Conservation (phyloP, 2,888 invertebrate species). For the Sabatieria punctata region DNA sequence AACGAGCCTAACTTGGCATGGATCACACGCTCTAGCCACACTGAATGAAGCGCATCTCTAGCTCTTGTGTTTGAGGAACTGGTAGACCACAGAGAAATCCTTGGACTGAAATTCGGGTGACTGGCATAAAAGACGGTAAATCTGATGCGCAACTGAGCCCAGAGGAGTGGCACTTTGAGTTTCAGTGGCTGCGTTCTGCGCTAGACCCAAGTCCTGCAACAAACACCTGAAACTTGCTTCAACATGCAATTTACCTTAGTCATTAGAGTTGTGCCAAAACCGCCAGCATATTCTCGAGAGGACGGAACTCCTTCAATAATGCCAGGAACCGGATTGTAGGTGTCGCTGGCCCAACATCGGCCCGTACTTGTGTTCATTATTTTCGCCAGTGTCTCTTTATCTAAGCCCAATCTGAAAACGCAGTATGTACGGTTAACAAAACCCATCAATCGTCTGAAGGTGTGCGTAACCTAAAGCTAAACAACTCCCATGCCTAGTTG, state of each 20-base stretch:
- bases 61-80: slow-evolving; percentile 14
- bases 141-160: slow-evolving; percentile 71
- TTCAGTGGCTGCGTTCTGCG: slow-evolving; percentile 63
- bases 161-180: slow-evolving; percentile 64
- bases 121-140: no score
- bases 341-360: slow-evolving; percentile 84
- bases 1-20: no score
- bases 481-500: no score
- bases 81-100: slow-evolving; percentile 78
- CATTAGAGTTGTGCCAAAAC: slow-evolving; percentile 69
- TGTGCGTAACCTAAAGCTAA: no score
- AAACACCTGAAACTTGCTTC: neutral
- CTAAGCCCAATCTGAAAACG: slow-evolving; percentile 59
- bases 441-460: no score
- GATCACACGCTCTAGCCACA: no score
- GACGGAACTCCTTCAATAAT: slow-evolving; percentile 71
- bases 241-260: slow-evolving; percentile 45
- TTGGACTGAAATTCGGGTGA: slow-evolving; percentile 60
- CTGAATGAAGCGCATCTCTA: no score
- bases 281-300: slow-evolving; percentile 60
- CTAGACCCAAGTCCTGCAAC: slow-evolving; percentile 63
- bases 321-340: slow-evolving; percentile 91
- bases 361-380: slow-evolving; percentile 88
- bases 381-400: slow-evolving; percentile 63
- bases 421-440: no score